Percentiles rank a stretch among this genome's conserved stretches.
Evolutionary conservation across 2,888 invertebrate species (phyloP).

Genomic region (Microctonus brassicae): DNA sequence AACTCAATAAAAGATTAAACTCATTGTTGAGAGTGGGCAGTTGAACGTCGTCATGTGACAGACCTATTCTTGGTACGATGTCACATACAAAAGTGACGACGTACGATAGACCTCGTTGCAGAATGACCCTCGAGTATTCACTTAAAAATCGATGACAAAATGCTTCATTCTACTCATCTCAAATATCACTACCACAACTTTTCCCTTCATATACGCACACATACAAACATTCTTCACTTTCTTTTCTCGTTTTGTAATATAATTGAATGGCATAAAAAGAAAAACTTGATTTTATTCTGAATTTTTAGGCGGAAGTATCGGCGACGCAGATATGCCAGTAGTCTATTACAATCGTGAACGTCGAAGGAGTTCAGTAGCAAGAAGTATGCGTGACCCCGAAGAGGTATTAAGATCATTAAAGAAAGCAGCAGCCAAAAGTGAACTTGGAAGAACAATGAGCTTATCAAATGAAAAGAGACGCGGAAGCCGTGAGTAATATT

Average conservation of each 20-base stretch:
- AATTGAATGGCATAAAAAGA: conserved; percentile 8
- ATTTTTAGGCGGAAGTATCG: conserved; percentile 65
- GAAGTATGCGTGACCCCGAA: conserved; percentile 82
- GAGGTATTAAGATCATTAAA: conserved; percentile 86
- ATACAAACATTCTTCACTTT: no score
- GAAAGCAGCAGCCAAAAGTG: conserved; percentile 79
- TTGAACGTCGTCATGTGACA: neutral
- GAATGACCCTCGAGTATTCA: conserved; percentile 7
- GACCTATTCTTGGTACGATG: conserved; percentile 2
- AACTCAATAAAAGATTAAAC: conserved; percentile 1
- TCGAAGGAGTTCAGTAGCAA: conserved; percentile 84
- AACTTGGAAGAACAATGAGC: conserved; percentile 86
- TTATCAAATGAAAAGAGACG: conserved; percentile 74
- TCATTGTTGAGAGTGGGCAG: neutral
- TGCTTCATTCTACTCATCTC: neutral
- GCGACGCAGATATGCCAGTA: conserved; percentile 71
- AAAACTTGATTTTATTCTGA: neutral
- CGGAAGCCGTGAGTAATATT: conserved; percentile 79
- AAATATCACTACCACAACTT: neutral
- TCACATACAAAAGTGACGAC: neutral
- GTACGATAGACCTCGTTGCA: neutral
- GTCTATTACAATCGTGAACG: conserved; percentile 76
- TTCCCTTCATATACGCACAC: no score
- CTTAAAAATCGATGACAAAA: conserved; percentile 27
- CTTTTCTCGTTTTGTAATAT: neutral